A percentile compares a stretch with the other conserved stretches of the same genome.
phyloP scores from a whole-genome alignment of 2,888 invertebrate genomes.

The Myopa tessellatipennis region DNA sequence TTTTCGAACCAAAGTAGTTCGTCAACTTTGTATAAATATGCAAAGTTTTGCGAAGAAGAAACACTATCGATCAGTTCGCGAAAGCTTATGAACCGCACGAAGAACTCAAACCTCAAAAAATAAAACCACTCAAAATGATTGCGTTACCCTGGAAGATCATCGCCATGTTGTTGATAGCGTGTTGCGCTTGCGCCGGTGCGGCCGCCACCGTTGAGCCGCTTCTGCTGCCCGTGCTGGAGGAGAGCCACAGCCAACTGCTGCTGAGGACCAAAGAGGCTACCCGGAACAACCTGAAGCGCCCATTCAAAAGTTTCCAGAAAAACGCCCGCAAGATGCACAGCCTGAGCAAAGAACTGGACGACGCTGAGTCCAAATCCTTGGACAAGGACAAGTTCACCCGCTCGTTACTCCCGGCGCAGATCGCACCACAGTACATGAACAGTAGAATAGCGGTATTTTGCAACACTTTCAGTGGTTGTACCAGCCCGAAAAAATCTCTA shows the following conservation, averaged over 20 bases:
- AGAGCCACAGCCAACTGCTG: background rate
- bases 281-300: background rate
- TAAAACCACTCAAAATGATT: background rate
- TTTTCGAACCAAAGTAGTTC: too few relatives aligned
- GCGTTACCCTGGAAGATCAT: background rate
- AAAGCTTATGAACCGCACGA: background rate
- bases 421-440: background rate
- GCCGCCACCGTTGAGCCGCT: background rate
- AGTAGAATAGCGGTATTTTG: background rate
- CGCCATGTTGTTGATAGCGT: background rate
- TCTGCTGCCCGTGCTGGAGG: background rate
- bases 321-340: background rate
- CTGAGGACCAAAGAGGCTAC: background rate
- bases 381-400: background rate
- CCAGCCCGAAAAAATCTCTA: slow-evolving; percentile 47
- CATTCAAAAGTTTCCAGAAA: background rate
- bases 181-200: background rate
- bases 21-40: too few relatives aligned
- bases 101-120: too few relatives aligned
- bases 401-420: background rate
- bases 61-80: background rate
- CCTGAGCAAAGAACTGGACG: background rate
- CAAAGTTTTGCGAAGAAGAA: background rate
- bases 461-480: slow-evolving; percentile 43
- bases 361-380: background rate